phyloP scores from a whole-genome alignment of 2,113 vertebrate species.

The Amblyornis subalaris region DNA sequence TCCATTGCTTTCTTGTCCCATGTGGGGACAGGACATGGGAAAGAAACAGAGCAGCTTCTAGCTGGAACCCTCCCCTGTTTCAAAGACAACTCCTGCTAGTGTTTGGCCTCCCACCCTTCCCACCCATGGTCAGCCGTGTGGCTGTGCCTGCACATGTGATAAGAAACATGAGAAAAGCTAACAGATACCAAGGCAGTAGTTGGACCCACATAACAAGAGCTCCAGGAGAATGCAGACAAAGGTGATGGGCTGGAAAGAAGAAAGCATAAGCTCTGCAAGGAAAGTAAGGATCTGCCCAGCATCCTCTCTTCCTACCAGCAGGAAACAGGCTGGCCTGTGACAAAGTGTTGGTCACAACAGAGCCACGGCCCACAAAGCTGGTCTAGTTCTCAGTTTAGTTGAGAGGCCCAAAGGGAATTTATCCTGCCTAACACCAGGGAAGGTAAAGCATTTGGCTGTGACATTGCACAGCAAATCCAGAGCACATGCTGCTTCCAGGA shows the following conservation, averaged over 20 bases:
- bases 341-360: rapidly evolving
- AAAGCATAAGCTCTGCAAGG: background rate
- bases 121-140: background rate
- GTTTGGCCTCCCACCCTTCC: background rate
- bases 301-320: background rate
- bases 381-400: background rate
- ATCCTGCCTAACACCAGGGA: background rate
- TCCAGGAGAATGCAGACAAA: background rate
- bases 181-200: background rate
- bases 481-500: background rate
- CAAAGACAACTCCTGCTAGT: background rate
- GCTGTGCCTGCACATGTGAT: background rate
- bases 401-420: background rate
- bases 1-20: background rate
- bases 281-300: background rate
- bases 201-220: background rate
- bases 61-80: background rate
- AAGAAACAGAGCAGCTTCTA: background rate
- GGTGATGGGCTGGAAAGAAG: background rate
- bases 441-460: background rate
- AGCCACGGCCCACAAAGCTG: background rate
- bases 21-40: background rate
- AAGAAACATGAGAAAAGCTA: background rate
- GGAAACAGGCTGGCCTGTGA: background rate
- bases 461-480: background rate